These are phyloP conservation scores for Strix occidentalis DNA, from an alignment of 2,797 vertebrate genomes.

Conservation along the genomic window DNA sequence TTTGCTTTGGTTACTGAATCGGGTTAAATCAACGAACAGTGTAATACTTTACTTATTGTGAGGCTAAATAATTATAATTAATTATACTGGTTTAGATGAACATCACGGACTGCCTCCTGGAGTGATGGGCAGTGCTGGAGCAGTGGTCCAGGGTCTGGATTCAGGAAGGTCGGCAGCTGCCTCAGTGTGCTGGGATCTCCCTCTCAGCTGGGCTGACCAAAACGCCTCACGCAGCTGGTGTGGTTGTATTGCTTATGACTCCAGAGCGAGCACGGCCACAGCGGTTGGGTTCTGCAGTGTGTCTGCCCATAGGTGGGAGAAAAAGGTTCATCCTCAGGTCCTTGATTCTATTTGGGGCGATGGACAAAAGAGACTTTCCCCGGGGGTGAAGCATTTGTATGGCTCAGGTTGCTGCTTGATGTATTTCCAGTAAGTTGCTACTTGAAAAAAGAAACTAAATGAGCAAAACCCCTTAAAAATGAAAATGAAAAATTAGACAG, in stretches of 20 bases:
- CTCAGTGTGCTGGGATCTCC: rapidly evolving
- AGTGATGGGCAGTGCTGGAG: neutral
- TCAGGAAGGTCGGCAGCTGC: neutral
- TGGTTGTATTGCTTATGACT: rapidly evolving
- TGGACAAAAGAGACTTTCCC: neutral
- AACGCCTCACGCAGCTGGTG: neutral
- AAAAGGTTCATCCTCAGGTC: neutral
- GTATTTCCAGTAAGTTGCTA: neutral
- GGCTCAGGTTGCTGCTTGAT: neutral
- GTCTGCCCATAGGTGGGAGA: rapidly evolving
- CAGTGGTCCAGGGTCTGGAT: neutral
- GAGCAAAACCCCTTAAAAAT: neutral
- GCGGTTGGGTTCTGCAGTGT: neutral
- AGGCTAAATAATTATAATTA: neutral
- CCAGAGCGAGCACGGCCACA: rapidly evolving
- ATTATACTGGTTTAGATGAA: neutral
- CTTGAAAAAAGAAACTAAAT: neutral
- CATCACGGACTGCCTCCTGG: neutral
- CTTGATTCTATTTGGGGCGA: neutral
- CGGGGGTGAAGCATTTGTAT: rapidly evolving
- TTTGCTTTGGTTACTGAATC: constrained; percentile 5
- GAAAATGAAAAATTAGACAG: neutral
- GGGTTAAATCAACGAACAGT: neutral
- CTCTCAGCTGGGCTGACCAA: neutral
- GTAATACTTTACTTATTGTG: neutral